phyloP scores from a whole-genome alignment of 2,888 invertebrate species.

The Nephrocerus scutellatus region DNA sequence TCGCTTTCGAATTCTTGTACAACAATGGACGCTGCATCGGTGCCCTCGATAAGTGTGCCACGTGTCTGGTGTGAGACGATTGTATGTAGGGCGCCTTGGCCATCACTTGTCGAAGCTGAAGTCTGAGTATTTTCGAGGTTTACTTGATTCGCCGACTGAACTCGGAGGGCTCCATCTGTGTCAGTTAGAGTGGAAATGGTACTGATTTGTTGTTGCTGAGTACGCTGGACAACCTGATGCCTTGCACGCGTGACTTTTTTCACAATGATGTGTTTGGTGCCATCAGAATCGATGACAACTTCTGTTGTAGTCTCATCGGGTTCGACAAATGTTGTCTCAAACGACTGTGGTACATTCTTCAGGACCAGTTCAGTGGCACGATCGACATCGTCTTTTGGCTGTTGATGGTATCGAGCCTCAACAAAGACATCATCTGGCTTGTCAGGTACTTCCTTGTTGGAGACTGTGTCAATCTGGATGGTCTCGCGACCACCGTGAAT shows the following conservation, averaged over 20 bases:
- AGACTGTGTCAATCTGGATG: slow-evolving; percentile 63
- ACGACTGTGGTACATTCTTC: slow-evolving; percentile 66
- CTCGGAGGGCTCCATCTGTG: slow-evolving; percentile 57
- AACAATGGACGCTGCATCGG: slow-evolving; percentile 31
- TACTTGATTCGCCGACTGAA: slow-evolving; percentile 54
- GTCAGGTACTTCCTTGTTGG: slow-evolving; percentile 52
- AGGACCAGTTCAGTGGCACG: slow-evolving; percentile 64
- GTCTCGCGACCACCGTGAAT: slow-evolving; percentile 60
- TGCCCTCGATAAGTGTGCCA: slow-evolving; percentile 34
- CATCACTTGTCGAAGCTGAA: slow-evolving; percentile 47
- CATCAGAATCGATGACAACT: slow-evolving; percentile 70
- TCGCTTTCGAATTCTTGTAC: slow-evolving; percentile 40
- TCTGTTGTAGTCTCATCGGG: slow-evolving; percentile 78
- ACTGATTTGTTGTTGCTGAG: slow-evolving; percentile 53
- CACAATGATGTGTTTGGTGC: slow-evolving; percentile 71
- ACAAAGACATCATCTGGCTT: slow-evolving; percentile 57
- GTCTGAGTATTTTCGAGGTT: slow-evolving; percentile 53
- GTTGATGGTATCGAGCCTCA: slow-evolving; percentile 63
- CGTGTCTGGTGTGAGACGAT: slow-evolving; percentile 33
- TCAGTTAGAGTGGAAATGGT: slow-evolving; percentile 51
- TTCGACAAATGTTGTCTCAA: slow-evolving; percentile 73
- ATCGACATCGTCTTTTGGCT: slow-evolving; percentile 49
- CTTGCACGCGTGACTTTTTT: slow-evolving; percentile 64
- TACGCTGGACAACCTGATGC: slow-evolving; percentile 58
- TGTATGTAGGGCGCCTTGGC: slow-evolving; percentile 52